These are phyloP conservation scores for Phasia obesa DNA, from an alignment of 2,888 invertebrate species.

Conservation along the genomic window DNA sequence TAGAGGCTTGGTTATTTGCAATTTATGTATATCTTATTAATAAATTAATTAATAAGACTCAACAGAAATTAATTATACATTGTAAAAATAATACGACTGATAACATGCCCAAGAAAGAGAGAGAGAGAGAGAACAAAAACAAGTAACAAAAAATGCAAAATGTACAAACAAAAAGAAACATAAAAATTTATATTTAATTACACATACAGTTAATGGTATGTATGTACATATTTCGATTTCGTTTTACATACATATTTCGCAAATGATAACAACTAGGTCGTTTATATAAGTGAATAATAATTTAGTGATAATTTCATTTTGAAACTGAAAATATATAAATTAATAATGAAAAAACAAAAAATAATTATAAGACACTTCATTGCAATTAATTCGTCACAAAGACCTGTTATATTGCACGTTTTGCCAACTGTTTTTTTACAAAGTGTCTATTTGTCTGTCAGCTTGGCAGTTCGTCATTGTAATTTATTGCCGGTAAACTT, in stretches of 20 bases:
- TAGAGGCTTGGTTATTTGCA: too few relatives aligned
- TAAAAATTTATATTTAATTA: too few relatives aligned
- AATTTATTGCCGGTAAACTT: conserved; percentile 13
- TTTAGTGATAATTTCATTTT: conserved; percentile 31
- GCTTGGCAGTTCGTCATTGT: conserved; percentile 16
- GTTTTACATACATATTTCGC: conserved; percentile 21
- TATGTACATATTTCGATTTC: conserved; percentile 12
- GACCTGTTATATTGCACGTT: conserved; percentile 18
- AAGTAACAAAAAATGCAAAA: background rate
- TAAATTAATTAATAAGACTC: too few relatives aligned
- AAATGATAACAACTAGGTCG: conserved; percentile 56
- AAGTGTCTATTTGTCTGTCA: background rate
- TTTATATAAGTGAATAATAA: conserved; percentile 50
- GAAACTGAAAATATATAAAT: conserved; percentile 1
- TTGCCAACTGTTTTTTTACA: background rate
- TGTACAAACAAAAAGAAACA: too few relatives aligned
- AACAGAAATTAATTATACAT: too few relatives aligned
- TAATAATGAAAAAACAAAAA: conserved; percentile 25
- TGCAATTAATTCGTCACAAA: conserved; percentile 55
- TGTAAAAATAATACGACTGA: too few relatives aligned
- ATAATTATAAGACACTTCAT: conserved; percentile 46
- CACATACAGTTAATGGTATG: conserved; percentile 2
- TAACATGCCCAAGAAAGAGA: too few relatives aligned
- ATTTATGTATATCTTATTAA: too few relatives aligned
- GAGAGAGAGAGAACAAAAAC: too few relatives aligned